A percentile compares a stretch with the other conserved stretches of the same genome.
Conservation (phyloP, 37 sponge, comb jelly and placozoan genomes). For the Axinella damicornis region DNA sequence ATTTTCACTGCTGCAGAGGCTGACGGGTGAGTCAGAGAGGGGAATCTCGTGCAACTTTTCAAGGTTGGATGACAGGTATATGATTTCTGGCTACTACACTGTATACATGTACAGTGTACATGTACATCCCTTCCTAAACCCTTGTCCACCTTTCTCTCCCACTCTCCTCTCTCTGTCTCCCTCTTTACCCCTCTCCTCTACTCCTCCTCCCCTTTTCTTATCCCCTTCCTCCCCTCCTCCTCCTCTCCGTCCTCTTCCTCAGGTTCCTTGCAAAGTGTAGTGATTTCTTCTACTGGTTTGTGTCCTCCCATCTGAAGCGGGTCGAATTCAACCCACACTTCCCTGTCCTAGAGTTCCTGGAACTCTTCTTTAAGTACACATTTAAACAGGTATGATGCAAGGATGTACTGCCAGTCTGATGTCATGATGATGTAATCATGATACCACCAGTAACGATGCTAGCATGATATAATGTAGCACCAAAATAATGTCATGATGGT, state of each 20-base stretch:
- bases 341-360: conserved; percentile 81
- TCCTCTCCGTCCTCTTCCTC: background rate
- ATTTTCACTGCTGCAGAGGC: conserved; percentile 58
- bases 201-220: too few relatives aligned
- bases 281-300: conserved; percentile 83
- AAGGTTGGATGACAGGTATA: conserved; percentile 75
- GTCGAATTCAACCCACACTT: conserved; percentile 83
- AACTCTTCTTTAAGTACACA: conserved; percentile 79
- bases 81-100: background rate
- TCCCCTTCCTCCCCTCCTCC: too few relatives aligned
- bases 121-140: background rate
- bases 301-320: conserved; percentile 81
- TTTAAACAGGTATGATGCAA: conserved; percentile 77
- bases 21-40: conserved; percentile 57
- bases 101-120: background rate
- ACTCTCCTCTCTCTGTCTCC: background rate
- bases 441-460: too few relatives aligned
- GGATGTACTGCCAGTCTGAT: too few relatives aligned
- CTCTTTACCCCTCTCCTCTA: background rate
- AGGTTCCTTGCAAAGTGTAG: conserved; percentile 83
- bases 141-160: conserved; percentile 1
- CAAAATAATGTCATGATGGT: too few relatives aligned
- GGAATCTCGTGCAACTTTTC: conserved; percentile 38
- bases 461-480: too few relatives aligned
- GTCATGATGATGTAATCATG: too few relatives aligned